Evolutionary conservation across 2,113 vertebrate genomes (phyloP), one percentile per base, ranked within the genome.

Genomic region (Meles meles): DNA sequence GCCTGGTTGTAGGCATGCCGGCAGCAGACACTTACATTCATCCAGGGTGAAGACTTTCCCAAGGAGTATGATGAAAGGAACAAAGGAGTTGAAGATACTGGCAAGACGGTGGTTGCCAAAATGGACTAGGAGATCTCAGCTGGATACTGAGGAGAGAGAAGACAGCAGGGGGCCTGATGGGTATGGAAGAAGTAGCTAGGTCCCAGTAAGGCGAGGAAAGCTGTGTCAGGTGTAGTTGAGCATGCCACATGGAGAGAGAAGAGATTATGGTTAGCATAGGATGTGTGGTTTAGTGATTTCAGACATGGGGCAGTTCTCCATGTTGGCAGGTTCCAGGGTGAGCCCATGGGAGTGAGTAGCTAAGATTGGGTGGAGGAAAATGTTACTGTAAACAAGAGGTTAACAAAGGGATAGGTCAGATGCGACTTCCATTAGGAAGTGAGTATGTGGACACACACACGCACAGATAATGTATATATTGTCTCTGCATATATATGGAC

Each of bases 201-300:
- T 82, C 47, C 61, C 69, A 55, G 7, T 83, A 47, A 93, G 34
- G 88, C 42, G 29, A 84, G 83, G 52, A 93, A 25, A 67, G 37
- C 34, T 71, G 13, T 44, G 47, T 25, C 20, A 3, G 63, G 37
- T 85, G 2, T 72, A 39, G 57, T 8, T 57, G 7, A 84, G 8
- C 21, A 25, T 74, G 61, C 82, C 77, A 79, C 52, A 63, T 49
- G 15, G 59, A 79, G 95, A 57, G 44, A 25, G 44, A 74, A 88
- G 44, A 90, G 42, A 18, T 55, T 52, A 52, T 74, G 27, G 29
- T 72, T 89, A 34, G 79, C 63, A 23, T 23, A 57, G 77, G 9
- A 11, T 85, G 7, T 69, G 89, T 81, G 69, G 83, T n/a, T 42
- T 83, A 57, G 77, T 80, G 74, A 55, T 95, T 95, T 95, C 87